Conservation (phyloP, 2,113 vertebrate genomes). For the Balaeniceps rex region DNA sequence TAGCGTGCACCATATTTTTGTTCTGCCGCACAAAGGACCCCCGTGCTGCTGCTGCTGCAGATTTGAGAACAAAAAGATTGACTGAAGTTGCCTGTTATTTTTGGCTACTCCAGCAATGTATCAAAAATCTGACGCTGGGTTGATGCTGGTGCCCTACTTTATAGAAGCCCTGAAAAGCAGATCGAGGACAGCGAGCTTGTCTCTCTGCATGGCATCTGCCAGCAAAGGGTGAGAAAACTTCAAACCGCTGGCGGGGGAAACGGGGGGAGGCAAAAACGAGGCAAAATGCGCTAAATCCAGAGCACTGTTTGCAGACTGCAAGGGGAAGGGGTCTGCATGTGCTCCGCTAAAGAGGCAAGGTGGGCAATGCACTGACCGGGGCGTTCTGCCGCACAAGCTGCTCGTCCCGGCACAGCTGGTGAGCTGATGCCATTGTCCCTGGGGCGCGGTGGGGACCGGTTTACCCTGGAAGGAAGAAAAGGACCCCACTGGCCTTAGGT, state of each 20-base stretch:
- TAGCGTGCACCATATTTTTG: accelerated
- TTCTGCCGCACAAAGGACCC: background rate
- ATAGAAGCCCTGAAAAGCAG: slow-evolving; percentile 58
- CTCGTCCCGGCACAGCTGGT: background rate
- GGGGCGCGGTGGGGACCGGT: accelerated
- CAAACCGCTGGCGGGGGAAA: background rate
- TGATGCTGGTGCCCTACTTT: slow-evolving; percentile 61
- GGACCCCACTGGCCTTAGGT: background rate
- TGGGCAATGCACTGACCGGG: background rate
- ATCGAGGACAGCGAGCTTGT: slow-evolving; percentile 52
- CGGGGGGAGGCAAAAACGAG: background rate
- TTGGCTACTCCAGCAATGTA: slow-evolving; percentile 54
- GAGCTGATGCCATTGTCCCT: background rate
- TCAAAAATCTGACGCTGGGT: slow-evolving; percentile 43
- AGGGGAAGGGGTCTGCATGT: background rate
- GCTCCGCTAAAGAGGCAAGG: background rate
- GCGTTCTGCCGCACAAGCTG: background rate
- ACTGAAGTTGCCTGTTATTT: slow-evolving; percentile 37
- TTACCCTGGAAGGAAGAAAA: background rate
- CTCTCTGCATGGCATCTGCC: slow-evolving; percentile 40
- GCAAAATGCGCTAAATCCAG: background rate
- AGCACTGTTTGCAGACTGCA: background rate
- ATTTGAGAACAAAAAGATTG: background rate
- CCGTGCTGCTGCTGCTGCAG: slow-evolving; percentile 5
- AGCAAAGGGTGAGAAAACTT: slow-evolving; percentile 59